A percentile compares a stretch with the other conserved stretches of the same genome.
These are phyloP conservation scores for Clarias magur DNA, from an alignment of 2,113 vertebrate species.

Conservation along the genomic window DNA sequence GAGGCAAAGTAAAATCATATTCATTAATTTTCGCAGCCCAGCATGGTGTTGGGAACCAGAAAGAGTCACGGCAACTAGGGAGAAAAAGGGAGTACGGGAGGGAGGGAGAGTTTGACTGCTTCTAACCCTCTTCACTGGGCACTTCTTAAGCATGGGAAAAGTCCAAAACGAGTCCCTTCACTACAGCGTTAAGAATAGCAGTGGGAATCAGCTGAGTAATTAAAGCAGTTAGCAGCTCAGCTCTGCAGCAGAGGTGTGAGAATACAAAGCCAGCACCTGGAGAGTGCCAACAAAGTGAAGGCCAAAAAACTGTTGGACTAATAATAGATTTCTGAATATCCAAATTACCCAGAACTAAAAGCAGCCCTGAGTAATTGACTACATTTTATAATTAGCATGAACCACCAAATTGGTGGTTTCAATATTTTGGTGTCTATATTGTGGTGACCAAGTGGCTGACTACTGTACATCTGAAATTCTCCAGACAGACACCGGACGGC, in stretches of 20 bases:
- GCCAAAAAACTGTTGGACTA: neutral
- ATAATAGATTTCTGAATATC: neutral
- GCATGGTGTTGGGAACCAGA: slow-evolving; percentile 70
- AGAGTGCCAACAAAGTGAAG: slow-evolving; percentile 12
- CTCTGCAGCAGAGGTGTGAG: slow-evolving; percentile 63
- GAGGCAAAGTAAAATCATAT: slow-evolving; percentile 81
- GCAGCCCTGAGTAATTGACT: neutral
- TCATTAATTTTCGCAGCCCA: slow-evolving; percentile 79
- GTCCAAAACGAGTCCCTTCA: slow-evolving; percentile 9
- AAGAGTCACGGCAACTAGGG: slow-evolving; percentile 66
- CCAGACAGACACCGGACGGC: slow-evolving; percentile 23
- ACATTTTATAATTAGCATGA: neutral
- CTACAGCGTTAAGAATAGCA: slow-evolving; percentile 38
- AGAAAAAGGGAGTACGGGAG: slow-evolving; percentile 26
- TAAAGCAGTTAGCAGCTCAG: slow-evolving; percentile 64
- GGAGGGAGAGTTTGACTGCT: neutral
- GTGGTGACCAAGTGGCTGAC: neutral
- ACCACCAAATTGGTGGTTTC: neutral
- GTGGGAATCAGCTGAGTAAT: slow-evolving; percentile 64
- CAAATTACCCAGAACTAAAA: neutral
- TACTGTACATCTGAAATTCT: neutral
- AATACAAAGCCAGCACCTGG: slow-evolving; percentile 45
- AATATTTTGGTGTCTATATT: neutral
- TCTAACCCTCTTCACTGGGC: neutral
- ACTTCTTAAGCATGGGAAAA: slow-evolving; percentile 29